Evolutionary conservation across 2,888 invertebrate species (phyloP).

Genomic region (Leptinotarsa rubiginosa): DNA sequence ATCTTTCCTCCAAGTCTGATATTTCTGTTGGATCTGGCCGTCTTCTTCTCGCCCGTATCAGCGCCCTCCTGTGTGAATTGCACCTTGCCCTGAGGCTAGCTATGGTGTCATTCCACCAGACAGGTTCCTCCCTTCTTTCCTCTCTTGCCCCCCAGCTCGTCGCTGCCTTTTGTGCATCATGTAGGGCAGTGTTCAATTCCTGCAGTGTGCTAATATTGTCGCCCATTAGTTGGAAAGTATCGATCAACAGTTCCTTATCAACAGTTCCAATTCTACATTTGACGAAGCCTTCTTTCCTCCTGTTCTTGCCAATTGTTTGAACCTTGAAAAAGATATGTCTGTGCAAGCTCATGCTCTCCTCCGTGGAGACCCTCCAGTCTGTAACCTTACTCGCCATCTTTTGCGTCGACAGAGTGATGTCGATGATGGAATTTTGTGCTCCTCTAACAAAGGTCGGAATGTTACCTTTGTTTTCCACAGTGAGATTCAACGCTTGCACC

Average conservation of each 20-base stretch:
- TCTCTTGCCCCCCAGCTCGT: background rate
- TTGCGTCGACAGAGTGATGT: slow-evolving; percentile 16
- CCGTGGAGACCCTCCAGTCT: slow-evolving; percentile 10
- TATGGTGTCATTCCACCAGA: slow-evolving; percentile 15
- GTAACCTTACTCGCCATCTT: background rate
- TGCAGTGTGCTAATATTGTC: background rate
- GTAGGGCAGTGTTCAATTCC: background rate
- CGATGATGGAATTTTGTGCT: slow-evolving; percentile 15
- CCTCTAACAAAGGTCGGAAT: slow-evolving; percentile 21
- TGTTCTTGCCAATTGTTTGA: background rate
- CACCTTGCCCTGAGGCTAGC: background rate
- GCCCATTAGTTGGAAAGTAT: background rate
- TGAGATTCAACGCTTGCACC: background rate
- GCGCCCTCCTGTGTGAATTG: background rate
- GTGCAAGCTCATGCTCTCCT: slow-evolving; percentile 5
- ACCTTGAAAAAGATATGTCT: background rate
- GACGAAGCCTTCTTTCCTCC: slow-evolving; percentile 30
- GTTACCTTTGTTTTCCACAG: slow-evolving; percentile 4
- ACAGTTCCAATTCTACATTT: background rate
- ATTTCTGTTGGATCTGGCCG: background rate
- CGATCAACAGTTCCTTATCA: background rate
- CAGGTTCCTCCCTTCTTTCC: background rate
- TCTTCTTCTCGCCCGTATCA: background rate
- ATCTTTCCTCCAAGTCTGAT: background rate
- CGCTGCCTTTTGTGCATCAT: slow-evolving; percentile 8